Conservation (phyloP, 2,113 vertebrate genomes). For the Sebastes schlegelii region DNA sequence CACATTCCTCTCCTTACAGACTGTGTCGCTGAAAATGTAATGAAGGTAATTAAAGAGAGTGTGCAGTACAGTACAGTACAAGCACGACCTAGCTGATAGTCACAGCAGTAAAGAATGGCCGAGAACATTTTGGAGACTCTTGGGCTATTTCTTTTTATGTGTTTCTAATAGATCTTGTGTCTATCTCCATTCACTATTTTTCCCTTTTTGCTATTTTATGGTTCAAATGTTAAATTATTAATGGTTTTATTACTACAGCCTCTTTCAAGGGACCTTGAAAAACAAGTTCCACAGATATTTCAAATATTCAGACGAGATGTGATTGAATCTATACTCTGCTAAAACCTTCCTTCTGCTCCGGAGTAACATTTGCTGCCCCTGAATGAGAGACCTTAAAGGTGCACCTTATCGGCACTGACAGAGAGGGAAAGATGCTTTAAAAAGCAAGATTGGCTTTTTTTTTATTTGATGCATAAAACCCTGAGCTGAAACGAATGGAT, state of each 20-base stretch:
- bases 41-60: constrained; percentile 34
- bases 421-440: constrained; percentile 76
- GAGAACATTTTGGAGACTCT: not conserved
- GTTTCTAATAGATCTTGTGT: constrained; percentile 4
- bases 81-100: constrained; percentile 4
- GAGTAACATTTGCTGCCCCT: constrained; percentile 66
- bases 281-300: constrained; percentile 12
- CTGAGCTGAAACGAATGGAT: constrained; percentile 83
- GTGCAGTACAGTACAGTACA: constrained; percentile 6
- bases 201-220: not conserved
- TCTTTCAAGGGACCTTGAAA: constrained; percentile 2
- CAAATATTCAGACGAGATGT: constrained; percentile 20
- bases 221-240: not conserved
- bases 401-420: constrained; percentile 77
- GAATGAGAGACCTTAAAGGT: constrained; percentile 75
- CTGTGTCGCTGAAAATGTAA: constrained; percentile 36
- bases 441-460: constrained; percentile 80
- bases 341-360: constrained; percentile 33
- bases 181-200: not conserved
- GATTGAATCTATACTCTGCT: constrained; percentile 20
- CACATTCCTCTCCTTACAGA: constrained; percentile 22
- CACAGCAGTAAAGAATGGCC: not conserved
- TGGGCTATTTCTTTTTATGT: constrained; percentile 20
- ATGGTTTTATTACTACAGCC: not conserved
- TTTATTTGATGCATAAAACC: constrained; percentile 85